Base-by-base conservation (phyloP, 1,140 invertebrate genomes). In the Trichonephila clavipes region DNA sequence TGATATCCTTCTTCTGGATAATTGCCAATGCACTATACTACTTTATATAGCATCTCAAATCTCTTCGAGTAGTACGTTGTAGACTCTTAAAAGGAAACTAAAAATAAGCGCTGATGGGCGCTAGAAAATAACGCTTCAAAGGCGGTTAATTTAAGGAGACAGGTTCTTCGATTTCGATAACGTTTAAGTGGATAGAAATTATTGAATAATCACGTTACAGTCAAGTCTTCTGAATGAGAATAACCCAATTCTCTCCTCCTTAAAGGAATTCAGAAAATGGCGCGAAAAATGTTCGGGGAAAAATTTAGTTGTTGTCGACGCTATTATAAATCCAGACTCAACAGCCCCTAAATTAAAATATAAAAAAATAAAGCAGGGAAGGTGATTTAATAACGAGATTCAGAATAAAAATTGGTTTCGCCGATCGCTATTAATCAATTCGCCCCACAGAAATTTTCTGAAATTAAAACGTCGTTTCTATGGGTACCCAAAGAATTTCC, bases 11-110 rank as follows among this genome's bases (percentile, higher is more conserved):
- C 59, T 77, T 72, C 28, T 89, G 64, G 66, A 77, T 77, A 89
- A 89, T 89, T 89, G 88, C 88, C 66, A 89, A 34, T 64, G 86
- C 24, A 24, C 62, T 59, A 85, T 24, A 88, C 86, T 64, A 21
- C 21, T 64, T 88, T 64, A 62, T 19, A 88, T n/a, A n/a, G 86
- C 28, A 88, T 88, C 51, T 88, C 58, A n/a, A 85, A 85, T 85
- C 44, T 61, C 44, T 51, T 51, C 58, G n/a, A 88, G 59, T 66
- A 64, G 34, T 40, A 21, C 86, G 19, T 66, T 88, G 14, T 34
- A 24, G 86, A 18, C 28, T 12, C n/a, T 58, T 89, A 62, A 72
- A 58, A 59, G 44, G 88, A 89, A 28, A 5, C 34, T 89, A 89
- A 89, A 89, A 89, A 89, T 89, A 89, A 77, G 24, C 44, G 44